Base-by-base conservation (phyloP, 37 sponge, comb jelly and placozoan species). In the Theonella swinhoei region DNA sequence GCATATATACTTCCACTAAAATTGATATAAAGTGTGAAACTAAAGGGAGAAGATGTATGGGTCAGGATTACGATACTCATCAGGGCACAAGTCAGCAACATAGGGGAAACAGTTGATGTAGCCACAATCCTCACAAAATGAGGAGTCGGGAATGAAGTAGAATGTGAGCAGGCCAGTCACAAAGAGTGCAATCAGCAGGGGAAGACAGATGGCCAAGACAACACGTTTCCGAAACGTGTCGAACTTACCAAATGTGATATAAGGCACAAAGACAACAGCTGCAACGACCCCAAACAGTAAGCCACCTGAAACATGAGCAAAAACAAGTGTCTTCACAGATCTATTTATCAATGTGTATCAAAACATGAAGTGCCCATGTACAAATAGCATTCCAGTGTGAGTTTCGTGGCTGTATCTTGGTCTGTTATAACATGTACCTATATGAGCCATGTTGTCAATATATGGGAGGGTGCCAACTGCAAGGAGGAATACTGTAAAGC, bases 31-130 rank as follows among this genome's bases (percentile, higher is more conserved):
- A 47, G 54, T 47, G 54, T 9, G 5, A 62, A 9, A 25, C 77
- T 38, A 87, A 24, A 87, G 80, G 40, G 87, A 79, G 42, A 75
- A 80, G 28, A 83, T 41, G 1, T 68, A 25, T 17, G 93, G 85
- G 54, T 82, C 43, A 23, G 90, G 86, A 74, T 84, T 92, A 30
- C 70, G 78, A 67, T 87, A 87, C 36, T 85, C 89, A 29, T 92
- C 86, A 19, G 81, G 84, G 47, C 98, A 97, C 26, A 94, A 64
- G 23, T 61, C 82, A 42, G 62, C 9, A 37, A 70, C 23, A 58
- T 95, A 98, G 0, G 98, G 98, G 0, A 98, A 86, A 81, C 98
- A 98, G 83, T 93, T 93, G 62, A 95, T 69, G 79, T 98, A 98
- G 39, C 91, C 80, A 62, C 98, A 98, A 60, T 64, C 65, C 28